A percentile compares a stretch with the other conserved stretches of the same genome.
These are phyloP conservation scores for Chunga burmeisteri DNA, from an alignment of 2,113 vertebrate species.

Conservation along the genomic window DNA sequence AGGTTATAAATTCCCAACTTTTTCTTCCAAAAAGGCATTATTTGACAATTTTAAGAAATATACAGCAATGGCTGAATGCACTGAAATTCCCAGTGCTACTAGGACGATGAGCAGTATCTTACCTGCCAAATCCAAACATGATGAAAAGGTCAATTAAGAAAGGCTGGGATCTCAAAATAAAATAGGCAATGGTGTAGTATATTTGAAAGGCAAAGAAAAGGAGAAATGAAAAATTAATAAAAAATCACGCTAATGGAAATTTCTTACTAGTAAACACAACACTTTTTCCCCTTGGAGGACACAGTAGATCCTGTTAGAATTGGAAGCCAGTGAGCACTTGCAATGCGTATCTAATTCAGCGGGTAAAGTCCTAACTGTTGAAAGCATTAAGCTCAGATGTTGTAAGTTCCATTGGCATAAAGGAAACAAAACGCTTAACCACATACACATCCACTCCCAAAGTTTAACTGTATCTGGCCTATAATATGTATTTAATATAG, in stretches of 20 bases:
- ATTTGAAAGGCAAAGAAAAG: not conserved
- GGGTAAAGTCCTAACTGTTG: not conserved
- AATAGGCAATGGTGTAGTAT: not conserved
- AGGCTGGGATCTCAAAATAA: not conserved
- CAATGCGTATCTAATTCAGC: not conserved
- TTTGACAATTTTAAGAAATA: not conserved
- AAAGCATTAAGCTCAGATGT: not conserved
- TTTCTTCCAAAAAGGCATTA: not conserved
- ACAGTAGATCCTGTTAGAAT: not conserved
- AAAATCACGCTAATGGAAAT: not conserved
- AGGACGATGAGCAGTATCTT: not conserved
- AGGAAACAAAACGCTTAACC: not conserved
- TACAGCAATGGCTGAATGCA: accelerated
- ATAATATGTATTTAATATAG: not conserved
- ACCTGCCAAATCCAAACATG: not conserved
- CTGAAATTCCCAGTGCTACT: not conserved
- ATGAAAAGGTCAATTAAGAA: not conserved
- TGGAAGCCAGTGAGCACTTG: not conserved
- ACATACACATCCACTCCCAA: not conserved
- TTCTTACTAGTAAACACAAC: not conserved
- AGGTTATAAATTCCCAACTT: not conserved
- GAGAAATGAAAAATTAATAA: not conserved
- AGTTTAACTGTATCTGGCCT: not conserved
- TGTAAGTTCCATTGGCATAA: not conserved
- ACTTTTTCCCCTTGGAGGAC: not conserved